A percentile compares a stretch with the other conserved stretches of the same genome.
phyloP scores from a whole-genome alignment of 2,888 invertebrate genomes.

The Drosophila yooni region DNA sequence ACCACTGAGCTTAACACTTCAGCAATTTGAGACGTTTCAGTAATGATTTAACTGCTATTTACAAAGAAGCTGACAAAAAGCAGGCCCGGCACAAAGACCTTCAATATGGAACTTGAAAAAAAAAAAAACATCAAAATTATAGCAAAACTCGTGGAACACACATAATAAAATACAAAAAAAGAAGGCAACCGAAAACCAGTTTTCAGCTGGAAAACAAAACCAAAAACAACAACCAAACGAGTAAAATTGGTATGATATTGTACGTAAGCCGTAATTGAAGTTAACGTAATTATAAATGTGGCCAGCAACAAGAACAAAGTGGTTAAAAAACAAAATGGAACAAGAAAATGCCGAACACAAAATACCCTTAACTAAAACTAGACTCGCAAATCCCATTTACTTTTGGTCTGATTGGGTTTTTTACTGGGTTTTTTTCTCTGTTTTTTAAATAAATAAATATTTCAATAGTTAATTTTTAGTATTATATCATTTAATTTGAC shows the following conservation, averaged over 20 bases:
- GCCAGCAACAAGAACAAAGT: conserved; percentile 38
- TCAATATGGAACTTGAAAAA: conserved; percentile 46
- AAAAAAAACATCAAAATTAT: conserved; percentile 69
- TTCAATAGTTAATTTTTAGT: not conserved
- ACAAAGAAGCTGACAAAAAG: conserved; percentile 31
- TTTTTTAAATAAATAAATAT: not conserved
- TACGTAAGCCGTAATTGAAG: conserved; percentile 78
- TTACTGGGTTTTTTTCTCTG: not conserved
- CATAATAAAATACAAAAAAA: not conserved
- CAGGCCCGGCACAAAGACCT: conserved; percentile 64
- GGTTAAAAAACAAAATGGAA: not conserved
- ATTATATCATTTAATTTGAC: not conserved
- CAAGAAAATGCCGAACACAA: not conserved
- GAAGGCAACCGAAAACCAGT: conserved; percentile 49
- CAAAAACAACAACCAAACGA: conserved; percentile 15
- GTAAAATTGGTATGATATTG: conserved; percentile 65
- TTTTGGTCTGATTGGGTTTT: not conserved
- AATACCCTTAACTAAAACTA: conserved; percentile 3
- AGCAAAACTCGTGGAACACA: conserved; percentile 60
- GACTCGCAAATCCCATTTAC: not conserved
- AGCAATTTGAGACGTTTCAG: conserved; percentile 38
- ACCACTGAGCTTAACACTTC: conserved; percentile 16
- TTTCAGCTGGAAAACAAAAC: conserved; percentile 45
- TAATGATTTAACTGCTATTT: conserved; percentile 59
- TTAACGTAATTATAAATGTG: conserved; percentile 74